These are phyloP conservation scores for Megalurothrips usitatus DNA, from an alignment of 2,888 invertebrate genomes.

Conservation along the genomic window DNA sequence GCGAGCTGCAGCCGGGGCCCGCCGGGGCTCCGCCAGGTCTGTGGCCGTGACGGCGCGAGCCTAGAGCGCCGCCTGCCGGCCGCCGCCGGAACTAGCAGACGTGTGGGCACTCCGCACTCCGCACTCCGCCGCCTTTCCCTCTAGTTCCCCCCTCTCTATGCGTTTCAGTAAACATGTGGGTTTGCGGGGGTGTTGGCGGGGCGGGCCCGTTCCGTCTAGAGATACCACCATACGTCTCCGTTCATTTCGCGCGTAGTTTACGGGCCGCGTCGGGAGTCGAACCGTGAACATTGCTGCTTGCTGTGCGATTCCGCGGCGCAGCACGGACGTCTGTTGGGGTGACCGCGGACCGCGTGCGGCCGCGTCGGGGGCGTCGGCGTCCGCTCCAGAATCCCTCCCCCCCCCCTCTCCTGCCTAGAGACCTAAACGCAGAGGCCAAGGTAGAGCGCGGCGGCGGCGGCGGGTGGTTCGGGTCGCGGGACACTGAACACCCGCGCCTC, in stretches of 20 bases:
- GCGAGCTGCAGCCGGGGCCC: too few relatives aligned
- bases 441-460: too few relatives aligned
- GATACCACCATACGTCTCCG: too few relatives aligned
- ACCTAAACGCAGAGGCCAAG: too few relatives aligned
- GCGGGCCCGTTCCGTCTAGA: not conserved
- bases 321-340: too few relatives aligned
- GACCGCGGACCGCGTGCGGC: not conserved
- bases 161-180: slow-evolving; percentile 32
- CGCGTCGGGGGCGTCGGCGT: not conserved
- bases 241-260: not conserved
- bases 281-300: not conserved
- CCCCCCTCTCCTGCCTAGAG: too few relatives aligned
- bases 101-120: not conserved
- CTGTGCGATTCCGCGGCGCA: not conserved
- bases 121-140: not conserved
- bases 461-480: too few relatives aligned
- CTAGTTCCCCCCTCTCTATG: not conserved
- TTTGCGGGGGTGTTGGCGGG: slow-evolving; percentile 33
- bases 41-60: too few relatives aligned
- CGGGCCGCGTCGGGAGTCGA: not conserved
- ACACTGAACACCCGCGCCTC: too few relatives aligned
- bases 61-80: not conserved
- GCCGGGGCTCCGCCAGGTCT: too few relatives aligned
- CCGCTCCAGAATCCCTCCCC: too few relatives aligned
- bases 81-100: not conserved